Evolutionary conservation across 2,797 vertebrate species (phyloP).

Genomic region (Mallotus villosus): DNA sequence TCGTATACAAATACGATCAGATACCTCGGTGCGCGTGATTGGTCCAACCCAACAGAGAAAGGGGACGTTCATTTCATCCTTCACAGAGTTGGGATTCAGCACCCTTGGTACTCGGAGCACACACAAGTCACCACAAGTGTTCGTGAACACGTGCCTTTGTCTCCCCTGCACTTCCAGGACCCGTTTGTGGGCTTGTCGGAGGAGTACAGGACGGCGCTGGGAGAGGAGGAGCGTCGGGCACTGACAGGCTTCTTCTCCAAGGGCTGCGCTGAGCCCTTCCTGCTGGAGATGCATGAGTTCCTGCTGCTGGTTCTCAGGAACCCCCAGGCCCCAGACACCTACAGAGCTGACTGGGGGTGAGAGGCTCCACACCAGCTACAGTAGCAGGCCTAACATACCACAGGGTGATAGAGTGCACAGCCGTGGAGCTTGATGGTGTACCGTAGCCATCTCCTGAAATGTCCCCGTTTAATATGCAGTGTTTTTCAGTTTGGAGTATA

Average conservation of each 20-base stretch:
- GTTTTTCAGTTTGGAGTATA: too few relatives aligned
- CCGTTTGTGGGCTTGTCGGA: conserved; percentile 78
- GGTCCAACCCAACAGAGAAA: too few relatives aligned
- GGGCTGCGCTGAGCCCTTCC: conserved; percentile 77
- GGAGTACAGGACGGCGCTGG: conserved; percentile 77
- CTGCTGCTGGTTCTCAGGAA: conserved; percentile 80
- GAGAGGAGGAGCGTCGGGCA: conserved; percentile 56
- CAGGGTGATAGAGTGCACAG: too few relatives aligned
- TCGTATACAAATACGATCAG: too few relatives aligned
- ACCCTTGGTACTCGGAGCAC: too few relatives aligned
- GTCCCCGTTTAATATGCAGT: too few relatives aligned
- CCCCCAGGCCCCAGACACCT: conserved; percentile 60
- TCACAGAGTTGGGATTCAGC: too few relatives aligned
- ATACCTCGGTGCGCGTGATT: background rate
- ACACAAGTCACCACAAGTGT: background rate
- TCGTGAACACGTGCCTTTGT: background rate
- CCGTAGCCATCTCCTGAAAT: too few relatives aligned
- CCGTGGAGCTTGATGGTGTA: too few relatives aligned
- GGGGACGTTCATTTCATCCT: too few relatives aligned
- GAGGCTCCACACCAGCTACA: conserved; percentile 2
- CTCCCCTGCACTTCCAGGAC: conserved; percentile 73
- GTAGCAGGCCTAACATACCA: too few relatives aligned
- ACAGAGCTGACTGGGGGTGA: conserved; percentile 83
- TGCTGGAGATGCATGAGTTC: conserved; percentile 92
- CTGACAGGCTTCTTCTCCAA: conserved; percentile 81